Evolutionary conservation across 2,888 invertebrate genomes (phyloP), one percentile per base, ranked within the genome.

Genomic region (Anoplius nigerrimus): DNA sequence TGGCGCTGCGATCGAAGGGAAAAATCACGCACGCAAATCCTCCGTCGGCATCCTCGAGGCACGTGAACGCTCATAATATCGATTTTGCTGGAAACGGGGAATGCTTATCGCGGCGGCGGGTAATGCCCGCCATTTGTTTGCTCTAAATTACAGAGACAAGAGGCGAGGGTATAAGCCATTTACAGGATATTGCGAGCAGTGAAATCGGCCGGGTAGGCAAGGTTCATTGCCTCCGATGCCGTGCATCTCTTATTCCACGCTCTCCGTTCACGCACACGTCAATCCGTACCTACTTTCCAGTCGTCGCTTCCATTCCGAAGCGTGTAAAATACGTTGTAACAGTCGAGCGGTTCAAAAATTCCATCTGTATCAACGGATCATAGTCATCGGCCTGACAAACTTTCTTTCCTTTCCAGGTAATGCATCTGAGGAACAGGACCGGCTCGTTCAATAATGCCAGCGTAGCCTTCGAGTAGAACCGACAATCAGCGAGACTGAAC

Each of bases 401-500:
- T n/a, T 6, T 42, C 42, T 6, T 42, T 13, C 43, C 58, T 71
- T 85, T 85, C 4, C 83, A 85, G 84, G 84, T 85, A 76, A 84
- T 84, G 83, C 75, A 72, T 79, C 75, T 63, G 16, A 57, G 60
- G 22, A 61, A 51, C 51, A 56, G 61, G 53, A 52, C 24, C 11
- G 15, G 4, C 67, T n/a, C 53, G 54, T 54, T 43, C 43, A 55
- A 79, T 70, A 67, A 76, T 76, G 77, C 45, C 62, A 34, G 61
- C 70, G 51, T 78, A 74, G n/a, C n/a, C n/a, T n/a, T n/a, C n/a
- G n/a, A n/a, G n/a, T n/a, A n/a, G n/a, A n/a, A n/a, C n/a, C n/a
- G n/a, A n/a, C n/a, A n/a, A n/a, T n/a, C n/a, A n/a, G n/a, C n/a
- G n/a, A n/a, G n/a, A n/a, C n/a, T n/a, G n/a, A n/a, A n/a, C 48